Percentiles rank a stretch among this genome's conserved stretches.
phyloP scores from a whole-genome alignment of 1,140 invertebrate species.

The Himalopsyche phryganea region DNA sequence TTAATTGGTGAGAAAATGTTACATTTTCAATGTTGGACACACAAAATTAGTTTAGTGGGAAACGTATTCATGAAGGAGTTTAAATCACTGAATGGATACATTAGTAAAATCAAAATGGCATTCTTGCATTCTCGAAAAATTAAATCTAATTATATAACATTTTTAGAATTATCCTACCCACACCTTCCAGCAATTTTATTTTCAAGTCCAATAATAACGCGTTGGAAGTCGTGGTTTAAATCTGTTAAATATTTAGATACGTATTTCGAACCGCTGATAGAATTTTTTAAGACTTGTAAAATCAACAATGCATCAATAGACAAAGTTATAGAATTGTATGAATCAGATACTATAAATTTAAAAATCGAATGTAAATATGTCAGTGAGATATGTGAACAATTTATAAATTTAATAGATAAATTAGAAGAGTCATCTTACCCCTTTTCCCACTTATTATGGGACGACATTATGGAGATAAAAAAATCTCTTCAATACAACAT shows the following conservation, averaged over 20 bases:
- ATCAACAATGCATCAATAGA: not conserved
- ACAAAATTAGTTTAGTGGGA: conserved; percentile 17
- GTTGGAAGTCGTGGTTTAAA: conserved; percentile 23
- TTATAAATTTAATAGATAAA: conserved; percentile 15
- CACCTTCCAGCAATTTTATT: conserved; percentile 12
- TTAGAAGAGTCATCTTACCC: conserved; percentile 13
- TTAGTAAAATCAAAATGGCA: conserved; percentile 21
- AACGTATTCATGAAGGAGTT: conserved; percentile 16
- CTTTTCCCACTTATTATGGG: conserved; percentile 19
- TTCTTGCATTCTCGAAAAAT: conserved; percentile 17
- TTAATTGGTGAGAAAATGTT: conserved; percentile 11
- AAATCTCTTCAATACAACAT: conserved; percentile 1
- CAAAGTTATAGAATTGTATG: conserved; percentile 7
- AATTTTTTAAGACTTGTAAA: not conserved
- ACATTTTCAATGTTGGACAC: conserved; percentile 18
- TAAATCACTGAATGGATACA: conserved; percentile 20
- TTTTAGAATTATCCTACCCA: conserved; percentile 10
- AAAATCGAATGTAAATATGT: conserved; percentile 21
- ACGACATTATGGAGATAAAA: conserved; percentile 16
- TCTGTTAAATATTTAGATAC: conserved; percentile 19
- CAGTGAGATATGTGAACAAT: conserved; percentile 13
- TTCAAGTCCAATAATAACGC: conserved; percentile 19
- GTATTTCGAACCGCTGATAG: conserved; percentile 3
- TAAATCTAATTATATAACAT: conserved; percentile 18
- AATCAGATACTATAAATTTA: conserved; percentile 13